Percentiles rank a stretch among this genome's conserved stretches.
Conservation (phyloP, 2,888 invertebrate species). For the Escarpia spicata region DNA sequence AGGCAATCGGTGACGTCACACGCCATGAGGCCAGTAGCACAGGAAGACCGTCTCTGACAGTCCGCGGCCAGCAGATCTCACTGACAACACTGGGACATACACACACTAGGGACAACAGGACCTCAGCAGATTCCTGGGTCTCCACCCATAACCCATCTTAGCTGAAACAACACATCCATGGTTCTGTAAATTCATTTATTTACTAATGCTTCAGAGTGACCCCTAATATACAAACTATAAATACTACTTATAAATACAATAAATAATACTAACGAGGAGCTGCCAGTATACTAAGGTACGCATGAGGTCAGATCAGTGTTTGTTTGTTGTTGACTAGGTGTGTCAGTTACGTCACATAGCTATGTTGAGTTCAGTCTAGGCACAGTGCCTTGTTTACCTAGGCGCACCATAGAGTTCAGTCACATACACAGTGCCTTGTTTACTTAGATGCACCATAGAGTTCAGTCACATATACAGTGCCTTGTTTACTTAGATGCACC, state of each 20-base stretch:
- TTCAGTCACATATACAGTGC: background rate
- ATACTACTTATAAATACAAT: slow-evolving; percentile 16
- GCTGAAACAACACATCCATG: background rate
- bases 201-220: slow-evolving; percentile 13
- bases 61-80: background rate
- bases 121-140: background rate
- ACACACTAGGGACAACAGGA: background rate
- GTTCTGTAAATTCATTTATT: slow-evolving; percentile 16
- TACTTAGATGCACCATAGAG: background rate
- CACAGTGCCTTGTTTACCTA: background rate
- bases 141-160: background rate
- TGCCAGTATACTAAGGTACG: background rate
- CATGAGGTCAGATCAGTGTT: background rate
- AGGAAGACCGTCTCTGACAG: background rate
- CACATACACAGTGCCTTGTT: background rate
- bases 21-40: background rate
- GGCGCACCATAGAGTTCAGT: background rate
- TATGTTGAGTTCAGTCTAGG: background rate
- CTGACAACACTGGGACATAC: background rate
- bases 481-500: background rate
- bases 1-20: background rate
- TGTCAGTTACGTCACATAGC: background rate
- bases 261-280: slow-evolving; percentile 6
- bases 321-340: background rate
- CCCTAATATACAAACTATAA: slow-evolving; percentile 10